Conservation (phyloP, 2,888 invertebrate species). For the Oscheius sp. region DNA sequence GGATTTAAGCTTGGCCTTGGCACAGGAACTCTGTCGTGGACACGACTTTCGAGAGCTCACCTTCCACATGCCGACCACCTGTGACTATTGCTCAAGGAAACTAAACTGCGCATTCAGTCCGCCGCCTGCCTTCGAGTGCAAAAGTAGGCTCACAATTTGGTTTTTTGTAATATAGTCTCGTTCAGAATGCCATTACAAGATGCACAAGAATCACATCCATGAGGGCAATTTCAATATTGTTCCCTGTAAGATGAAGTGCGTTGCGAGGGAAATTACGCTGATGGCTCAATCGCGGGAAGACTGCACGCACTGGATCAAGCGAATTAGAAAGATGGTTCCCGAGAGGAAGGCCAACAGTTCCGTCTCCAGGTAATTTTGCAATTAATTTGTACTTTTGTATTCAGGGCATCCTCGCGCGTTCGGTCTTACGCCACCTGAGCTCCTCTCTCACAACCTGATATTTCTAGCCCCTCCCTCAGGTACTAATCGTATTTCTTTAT, state of each 20-base stretch:
- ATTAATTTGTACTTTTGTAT: neutral
- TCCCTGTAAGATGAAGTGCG: slow-evolving; percentile 53
- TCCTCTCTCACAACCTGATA: neutral
- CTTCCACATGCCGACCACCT: slow-evolving; percentile 77
- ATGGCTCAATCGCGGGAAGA: slow-evolving; percentile 87
- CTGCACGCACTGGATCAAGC: slow-evolving; percentile 91
- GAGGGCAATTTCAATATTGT: slow-evolving; percentile 40
- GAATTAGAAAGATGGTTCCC: slow-evolving; percentile 81
- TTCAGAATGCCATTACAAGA: slow-evolving; percentile 73
- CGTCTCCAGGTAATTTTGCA: slow-evolving; percentile 33
- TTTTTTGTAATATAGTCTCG: neutral
- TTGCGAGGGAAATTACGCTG: slow-evolving; percentile 84
- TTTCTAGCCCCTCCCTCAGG: too few relatives aligned
- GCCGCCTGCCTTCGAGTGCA: slow-evolving; percentile 95
- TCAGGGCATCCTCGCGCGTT: slow-evolving; percentile 37
- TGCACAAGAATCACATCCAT: slow-evolving; percentile 90
- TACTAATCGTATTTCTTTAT: too few relatives aligned
- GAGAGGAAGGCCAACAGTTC: slow-evolving; percentile 32
- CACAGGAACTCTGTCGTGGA: slow-evolving; percentile 51
- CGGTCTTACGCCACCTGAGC: slow-evolving; percentile 23
- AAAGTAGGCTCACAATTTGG: slow-evolving; percentile 79
- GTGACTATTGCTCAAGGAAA: slow-evolving; percentile 96
- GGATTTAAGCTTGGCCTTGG: slow-evolving; percentile 48
- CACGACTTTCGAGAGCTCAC: slow-evolving; percentile 79
- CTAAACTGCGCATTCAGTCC: slow-evolving; percentile 94